These are phyloP conservation scores for Drosophila recens DNA, from an alignment of 2,888 invertebrate genomes.

Conservation along the genomic window DNA sequence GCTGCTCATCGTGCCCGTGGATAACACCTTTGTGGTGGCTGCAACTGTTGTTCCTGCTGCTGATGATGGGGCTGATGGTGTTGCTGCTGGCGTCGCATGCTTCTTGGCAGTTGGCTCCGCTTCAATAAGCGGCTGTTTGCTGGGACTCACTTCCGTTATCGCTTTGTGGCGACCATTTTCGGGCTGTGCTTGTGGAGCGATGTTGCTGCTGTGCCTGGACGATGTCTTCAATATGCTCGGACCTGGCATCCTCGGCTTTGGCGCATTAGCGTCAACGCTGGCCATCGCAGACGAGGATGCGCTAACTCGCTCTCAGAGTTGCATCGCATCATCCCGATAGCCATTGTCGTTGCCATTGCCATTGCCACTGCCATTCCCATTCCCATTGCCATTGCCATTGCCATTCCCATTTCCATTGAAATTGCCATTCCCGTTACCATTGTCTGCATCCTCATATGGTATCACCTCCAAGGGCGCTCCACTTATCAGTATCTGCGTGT, in stretches of 20 bases:
- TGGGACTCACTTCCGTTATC: conserved; percentile 55
- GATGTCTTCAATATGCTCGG: conserved; percentile 85
- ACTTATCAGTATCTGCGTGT: conserved; percentile 86
- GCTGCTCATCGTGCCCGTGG: conserved; percentile 78
- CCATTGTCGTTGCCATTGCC: conserved; percentile 47
- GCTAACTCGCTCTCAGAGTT: conserved; percentile 87
- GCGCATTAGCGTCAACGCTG: conserved; percentile 53
- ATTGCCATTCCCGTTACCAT: too few species aligned
- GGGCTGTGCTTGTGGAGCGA: conserved; percentile 51
- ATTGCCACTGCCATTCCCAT: conserved; percentile 45
- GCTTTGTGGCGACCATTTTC: conserved; percentile 61
- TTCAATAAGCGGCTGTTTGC: conserved; percentile 79
- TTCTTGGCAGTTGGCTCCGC: conserved; percentile 47
- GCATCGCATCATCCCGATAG: conserved; percentile 79
- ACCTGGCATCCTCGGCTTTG: conserved; percentile 73
- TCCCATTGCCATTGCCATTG: conserved; percentile 21
- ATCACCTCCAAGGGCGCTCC: conserved; percentile 61
- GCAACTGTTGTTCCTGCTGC: conserved; percentile 41
- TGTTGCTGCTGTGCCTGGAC: conserved; percentile 58
- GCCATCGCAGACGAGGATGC: conserved; percentile 74
- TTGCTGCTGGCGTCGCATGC: conserved; percentile 54
- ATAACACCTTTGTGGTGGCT: conserved; percentile 70
- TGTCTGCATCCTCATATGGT: conserved; percentile 63
- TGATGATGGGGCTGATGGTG: conserved; percentile 26
- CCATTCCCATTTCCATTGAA: conserved; percentile 14